Evolutionary conservation across 1,140 invertebrate genomes (phyloP).

Genomic region (Cydia strobilella): DNA sequence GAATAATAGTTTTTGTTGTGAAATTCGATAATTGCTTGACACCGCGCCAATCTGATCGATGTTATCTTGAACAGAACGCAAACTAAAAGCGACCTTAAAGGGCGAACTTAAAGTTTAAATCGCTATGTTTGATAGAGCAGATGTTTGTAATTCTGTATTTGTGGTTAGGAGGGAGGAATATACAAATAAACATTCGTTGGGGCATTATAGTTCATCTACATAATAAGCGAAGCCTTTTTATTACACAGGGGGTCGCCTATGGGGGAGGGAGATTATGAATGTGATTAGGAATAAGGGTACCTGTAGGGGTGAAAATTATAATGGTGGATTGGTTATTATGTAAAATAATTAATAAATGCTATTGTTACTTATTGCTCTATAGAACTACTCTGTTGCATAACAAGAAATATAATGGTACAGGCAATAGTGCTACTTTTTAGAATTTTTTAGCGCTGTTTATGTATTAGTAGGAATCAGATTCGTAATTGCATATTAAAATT

Average conservation of each 20-base stretch:
- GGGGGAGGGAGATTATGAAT: not conserved
- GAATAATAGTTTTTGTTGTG: conserved; percentile 25
- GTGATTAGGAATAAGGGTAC: not conserved
- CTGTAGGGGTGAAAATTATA: not conserved
- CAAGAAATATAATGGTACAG: not conserved
- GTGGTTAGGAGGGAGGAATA: not conserved
- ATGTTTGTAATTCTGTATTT: conserved; percentile 2
- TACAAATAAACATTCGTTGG: not conserved
- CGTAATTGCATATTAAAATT: not conserved
- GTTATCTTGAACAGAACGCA: not conserved
- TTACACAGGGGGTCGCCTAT: not conserved
- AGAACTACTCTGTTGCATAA: not conserved
- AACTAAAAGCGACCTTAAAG: not conserved
- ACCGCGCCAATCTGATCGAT: conserved; percentile 18
- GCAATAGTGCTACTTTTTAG: not conserved
- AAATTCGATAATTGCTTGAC: conserved; percentile 29
- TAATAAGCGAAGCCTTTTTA: conserved; percentile 23
- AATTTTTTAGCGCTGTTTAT: not conserved
- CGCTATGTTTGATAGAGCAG: not conserved
- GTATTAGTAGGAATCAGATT: too few species aligned
- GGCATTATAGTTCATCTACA: conserved; percentile 18
- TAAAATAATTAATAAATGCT: conserved; percentile 15
- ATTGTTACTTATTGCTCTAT: not conserved
- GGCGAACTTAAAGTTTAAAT: not conserved
- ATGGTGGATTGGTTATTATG: conserved; percentile 11